These are phyloP conservation scores for Crocodylus rhombifer DNA, from an alignment of 2,797 vertebrate species.

Conservation along the genomic window DNA sequence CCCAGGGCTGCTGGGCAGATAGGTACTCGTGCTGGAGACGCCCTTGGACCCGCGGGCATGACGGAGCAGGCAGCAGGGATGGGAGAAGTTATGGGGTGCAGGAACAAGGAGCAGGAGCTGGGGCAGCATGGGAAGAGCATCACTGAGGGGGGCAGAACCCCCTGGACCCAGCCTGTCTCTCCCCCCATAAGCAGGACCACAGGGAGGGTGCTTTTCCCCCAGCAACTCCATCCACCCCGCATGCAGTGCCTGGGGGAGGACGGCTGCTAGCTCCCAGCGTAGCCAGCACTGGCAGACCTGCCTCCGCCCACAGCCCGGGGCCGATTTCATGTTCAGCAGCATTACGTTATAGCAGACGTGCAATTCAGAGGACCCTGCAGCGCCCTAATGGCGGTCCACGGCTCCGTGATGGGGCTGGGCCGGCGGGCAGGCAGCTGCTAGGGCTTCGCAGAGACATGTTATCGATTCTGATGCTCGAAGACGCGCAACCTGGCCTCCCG, in stretches of 20 bases:
- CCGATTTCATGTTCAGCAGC: not conserved
- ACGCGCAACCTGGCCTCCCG: slow-evolving; percentile 2
- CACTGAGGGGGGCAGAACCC: not conserved
- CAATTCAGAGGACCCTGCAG: slow-evolving; percentile 13
- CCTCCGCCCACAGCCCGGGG: not conserved
- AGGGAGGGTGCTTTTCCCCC: not conserved
- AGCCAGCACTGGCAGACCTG: not conserved
- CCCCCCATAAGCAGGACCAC: not conserved
- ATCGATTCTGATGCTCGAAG: slow-evolving; percentile 21
- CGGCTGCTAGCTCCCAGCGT: not conserved
- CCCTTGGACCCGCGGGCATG: not conserved
- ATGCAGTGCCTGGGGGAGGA: too few relatives aligned
- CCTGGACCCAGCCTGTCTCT: too few relatives aligned
- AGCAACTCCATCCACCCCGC: too few relatives aligned
- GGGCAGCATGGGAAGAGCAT: not conserved
- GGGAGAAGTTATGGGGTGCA: not conserved
- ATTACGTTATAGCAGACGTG: slow-evolving; percentile 7
- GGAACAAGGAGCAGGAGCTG: not conserved
- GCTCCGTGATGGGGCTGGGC: not conserved
- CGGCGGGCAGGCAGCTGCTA: not conserved
- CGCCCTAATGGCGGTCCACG: not conserved
- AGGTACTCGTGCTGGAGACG: not conserved
- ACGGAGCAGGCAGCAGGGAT: not conserved
- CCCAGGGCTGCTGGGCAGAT: slow-evolving; percentile 16
- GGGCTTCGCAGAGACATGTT: not conserved